Base-by-base conservation (phyloP, 2,797 vertebrate species). In the Novumbra hubbsi region DNA sequence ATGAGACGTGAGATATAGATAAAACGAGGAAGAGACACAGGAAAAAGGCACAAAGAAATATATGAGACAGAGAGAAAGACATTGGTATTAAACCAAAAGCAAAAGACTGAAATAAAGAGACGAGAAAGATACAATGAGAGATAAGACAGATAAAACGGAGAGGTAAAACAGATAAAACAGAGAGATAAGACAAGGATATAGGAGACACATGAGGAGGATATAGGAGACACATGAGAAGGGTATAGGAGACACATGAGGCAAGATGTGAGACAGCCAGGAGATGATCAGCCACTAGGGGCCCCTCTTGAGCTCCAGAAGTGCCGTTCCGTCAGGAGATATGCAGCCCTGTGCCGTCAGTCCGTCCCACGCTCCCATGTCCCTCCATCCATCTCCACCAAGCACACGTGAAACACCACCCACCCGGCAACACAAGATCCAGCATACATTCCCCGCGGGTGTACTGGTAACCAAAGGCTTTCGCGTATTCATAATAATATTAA, bases 281-380 rank as follows among this genome's bases (percentile, higher is more conserved):
- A 66, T 3, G 16, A 66, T 73, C 34, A 30, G 71, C 91, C 92
- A 92, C 88, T 90, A 93, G 93, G 83, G 90, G 93, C 90, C 88
- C 79, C 63, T 68, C 73, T 72, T 77, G 82, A 89, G 85, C 75
- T 80, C 84, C 75, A 70, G 83, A 80, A 81, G 73, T 75, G 83
- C 83, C 88, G 88, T 92, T 91, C 91, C 78, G 90, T 92, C 88
- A 91, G 85, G 84, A 90, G 79, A 85, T 79, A 92, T 91, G 84
- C 92, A 91, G 87, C 86, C 90, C 90, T 90, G 91, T 86, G 88
- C 89, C 90, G 90, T 91, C 88, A 91, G 87, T 85, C 85, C 87
- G 86, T 86, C 90, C 90, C 85, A 91, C 90, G 81, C 87, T 71
- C 27, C 80, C 80, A 81, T 85, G 83, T 88, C 87, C 82, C 81